A percentile compares a stretch with the other conserved stretches of the same genome.
These are phyloP conservation scores for Aphidius gifuensis DNA, from an alignment of 1,140 invertebrate species.

Conservation along the genomic window DNA sequence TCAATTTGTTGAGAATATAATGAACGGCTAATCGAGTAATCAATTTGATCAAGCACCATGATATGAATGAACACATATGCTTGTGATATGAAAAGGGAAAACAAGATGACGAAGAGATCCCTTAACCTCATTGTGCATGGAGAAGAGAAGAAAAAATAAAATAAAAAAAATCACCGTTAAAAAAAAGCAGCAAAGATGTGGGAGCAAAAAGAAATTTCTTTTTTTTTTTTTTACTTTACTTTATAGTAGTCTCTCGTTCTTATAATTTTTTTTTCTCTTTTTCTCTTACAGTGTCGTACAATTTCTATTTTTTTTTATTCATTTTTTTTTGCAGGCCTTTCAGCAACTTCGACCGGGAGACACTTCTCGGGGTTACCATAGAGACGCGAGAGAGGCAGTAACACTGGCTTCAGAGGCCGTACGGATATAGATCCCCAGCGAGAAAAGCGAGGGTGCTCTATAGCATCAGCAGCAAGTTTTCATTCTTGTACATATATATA, in stretches of 20 bases:
- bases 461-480: not conserved
- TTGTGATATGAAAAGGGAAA: conserved; percentile 8
- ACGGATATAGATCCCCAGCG: conserved; percentile 3
- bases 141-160: conserved; percentile 4
- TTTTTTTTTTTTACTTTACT: not conserved
- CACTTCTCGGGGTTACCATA: conserved; percentile 23
- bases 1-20: too few species aligned
- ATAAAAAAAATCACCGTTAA: not conserved
- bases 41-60: too few species aligned
- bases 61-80: too few species aligned
- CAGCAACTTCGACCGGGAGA: conserved; percentile 15
- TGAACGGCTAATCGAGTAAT: too few species aligned
- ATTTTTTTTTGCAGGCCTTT: conserved; percentile 10
- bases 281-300: not conserved
- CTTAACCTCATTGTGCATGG: conserved; percentile 17
- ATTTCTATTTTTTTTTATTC: not conserved
- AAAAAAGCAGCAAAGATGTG: not conserved
- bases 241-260: not conserved
- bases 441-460: conserved; percentile 11
- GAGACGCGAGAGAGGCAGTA: conserved; percentile 7
- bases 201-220: not conserved
- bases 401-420: conserved; percentile 6
- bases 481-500: too few species aligned
- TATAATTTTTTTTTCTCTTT: not conserved
- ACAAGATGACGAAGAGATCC: conserved; percentile 6